Conservation (phyloP, 2,888 invertebrate genomes). For the Cenopis cana region DNA sequence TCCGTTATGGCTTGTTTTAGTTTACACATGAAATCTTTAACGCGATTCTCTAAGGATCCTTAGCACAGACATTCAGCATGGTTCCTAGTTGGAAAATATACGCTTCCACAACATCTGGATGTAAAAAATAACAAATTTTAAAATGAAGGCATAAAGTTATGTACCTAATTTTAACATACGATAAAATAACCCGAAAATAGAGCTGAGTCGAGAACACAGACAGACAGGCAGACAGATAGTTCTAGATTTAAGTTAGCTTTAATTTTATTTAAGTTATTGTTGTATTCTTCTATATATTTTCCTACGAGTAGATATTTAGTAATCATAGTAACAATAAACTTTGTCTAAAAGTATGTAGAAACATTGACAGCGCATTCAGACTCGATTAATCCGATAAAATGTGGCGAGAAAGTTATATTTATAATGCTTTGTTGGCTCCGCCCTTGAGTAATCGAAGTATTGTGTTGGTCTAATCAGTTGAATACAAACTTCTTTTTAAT, state of each 20-base stretch:
- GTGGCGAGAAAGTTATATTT: constrained; percentile 19
- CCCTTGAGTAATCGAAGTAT: constrained; percentile 8
- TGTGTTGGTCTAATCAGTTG: constrained; percentile 21
- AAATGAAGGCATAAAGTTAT: too few species aligned
- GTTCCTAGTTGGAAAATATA: not conserved
- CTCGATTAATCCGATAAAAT: constrained; percentile 15
- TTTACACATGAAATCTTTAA: constrained; percentile 23
- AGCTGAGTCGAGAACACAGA: too few species aligned
- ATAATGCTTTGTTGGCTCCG: constrained; percentile 11
- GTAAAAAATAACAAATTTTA: not conserved
- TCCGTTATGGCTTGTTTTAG: not conserved
- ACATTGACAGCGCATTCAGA: not conserved
- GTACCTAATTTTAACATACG: too few species aligned
- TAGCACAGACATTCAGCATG: constrained; percentile 11
- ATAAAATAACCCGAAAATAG: too few species aligned
- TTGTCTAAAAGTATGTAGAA: too few species aligned
- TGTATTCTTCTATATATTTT: too few species aligned
- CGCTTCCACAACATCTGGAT: not conserved
- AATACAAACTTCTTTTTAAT: constrained; percentile 23
- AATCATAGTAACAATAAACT: too few species aligned
- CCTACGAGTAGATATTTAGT: too few species aligned
- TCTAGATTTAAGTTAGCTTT: too few species aligned
- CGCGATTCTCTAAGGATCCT: too few species aligned
- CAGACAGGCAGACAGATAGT: too few species aligned
- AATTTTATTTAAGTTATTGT: too few species aligned